These are phyloP conservation scores for Meganola albula DNA, from an alignment of 2,888 invertebrate genomes.

Conservation along the genomic window DNA sequence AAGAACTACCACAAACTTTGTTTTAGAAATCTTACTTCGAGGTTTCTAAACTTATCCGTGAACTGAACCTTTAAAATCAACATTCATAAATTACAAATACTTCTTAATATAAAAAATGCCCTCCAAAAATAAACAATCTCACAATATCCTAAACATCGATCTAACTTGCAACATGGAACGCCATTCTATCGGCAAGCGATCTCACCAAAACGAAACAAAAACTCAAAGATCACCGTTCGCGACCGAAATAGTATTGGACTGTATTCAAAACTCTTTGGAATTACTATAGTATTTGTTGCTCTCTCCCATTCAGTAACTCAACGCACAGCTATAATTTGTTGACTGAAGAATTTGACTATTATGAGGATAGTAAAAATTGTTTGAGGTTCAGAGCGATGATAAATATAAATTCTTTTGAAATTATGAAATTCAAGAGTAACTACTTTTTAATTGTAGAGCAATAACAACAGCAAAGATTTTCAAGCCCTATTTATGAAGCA, in stretches of 20 bases:
- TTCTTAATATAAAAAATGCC: constrained; percentile 11
- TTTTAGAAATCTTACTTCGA: too few relatives aligned
- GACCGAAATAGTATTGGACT: constrained; percentile 74
- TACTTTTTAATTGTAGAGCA: too few relatives aligned
- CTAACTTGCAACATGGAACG: constrained; percentile 29
- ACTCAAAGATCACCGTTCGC: constrained; percentile 61
- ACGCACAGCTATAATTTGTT: constrained; percentile 60
- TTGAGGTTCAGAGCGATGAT: too few relatives aligned
- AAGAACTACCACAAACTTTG: too few relatives aligned
- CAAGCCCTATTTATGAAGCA: too few relatives aligned
- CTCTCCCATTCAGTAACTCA: constrained; percentile 74
- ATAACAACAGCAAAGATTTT: too few relatives aligned
- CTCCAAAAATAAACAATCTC: constrained; percentile 19
- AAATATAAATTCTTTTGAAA: too few relatives aligned
- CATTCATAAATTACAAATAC: constrained; percentile 11
- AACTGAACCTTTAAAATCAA: too few relatives aligned
- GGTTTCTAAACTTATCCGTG: too few relatives aligned
- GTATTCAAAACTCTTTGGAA: constrained; percentile 76
- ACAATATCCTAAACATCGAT: constrained; percentile 26
- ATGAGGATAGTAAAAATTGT: too few relatives aligned
- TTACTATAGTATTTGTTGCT: constrained; percentile 71
- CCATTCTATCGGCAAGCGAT: constrained; percentile 48
- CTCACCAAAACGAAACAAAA: constrained; percentile 59
- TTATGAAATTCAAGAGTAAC: too few relatives aligned
- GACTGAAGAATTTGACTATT: constrained; percentile 58